These are phyloP conservation scores for Darwinula stevensoni DNA, from an alignment of 2,888 invertebrate genomes.

Conservation along the genomic window DNA sequence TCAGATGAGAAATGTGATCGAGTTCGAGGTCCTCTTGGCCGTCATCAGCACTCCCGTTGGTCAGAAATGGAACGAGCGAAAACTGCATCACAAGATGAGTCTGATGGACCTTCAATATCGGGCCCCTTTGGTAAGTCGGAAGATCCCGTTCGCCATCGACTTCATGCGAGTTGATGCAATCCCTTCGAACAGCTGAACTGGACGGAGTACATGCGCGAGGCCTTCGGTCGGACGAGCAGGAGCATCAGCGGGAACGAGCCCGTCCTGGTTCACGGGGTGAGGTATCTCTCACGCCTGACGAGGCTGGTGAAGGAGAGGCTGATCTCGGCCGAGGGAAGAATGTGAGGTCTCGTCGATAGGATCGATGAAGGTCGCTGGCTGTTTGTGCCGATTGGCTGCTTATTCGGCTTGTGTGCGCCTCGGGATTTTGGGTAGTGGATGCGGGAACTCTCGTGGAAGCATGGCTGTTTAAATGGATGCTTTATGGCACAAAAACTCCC, in stretches of 20 bases:
- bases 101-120: constrained; percentile 39
- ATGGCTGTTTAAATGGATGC: too few species aligned
- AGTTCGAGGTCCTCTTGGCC: constrained; percentile 61
- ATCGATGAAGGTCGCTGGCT: too few species aligned
- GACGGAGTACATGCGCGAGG: constrained; percentile 55
- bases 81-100: constrained; percentile 54
- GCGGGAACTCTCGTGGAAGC: too few species aligned
- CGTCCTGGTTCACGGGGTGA: constrained; percentile 67
- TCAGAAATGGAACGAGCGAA: constrained; percentile 64
- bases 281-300: too few species aligned
- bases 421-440: too few species aligned
- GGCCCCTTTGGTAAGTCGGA: constrained; percentile 41
- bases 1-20: constrained; percentile 43
- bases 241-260: constrained; percentile 30
- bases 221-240: constrained; percentile 31
- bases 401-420: too few species aligned
- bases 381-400: too few species aligned
- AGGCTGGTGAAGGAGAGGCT: too few species aligned
- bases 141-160: too few species aligned
- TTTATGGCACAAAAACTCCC: too few species aligned
- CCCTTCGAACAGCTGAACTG: constrained; percentile 33
- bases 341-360: too few species aligned
- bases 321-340: too few species aligned
- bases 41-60: constrained; percentile 58
- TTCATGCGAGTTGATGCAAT: not conserved